phyloP scores from a whole-genome alignment of 2,888 invertebrate genomes.

The Dendrolimus houi region DNA sequence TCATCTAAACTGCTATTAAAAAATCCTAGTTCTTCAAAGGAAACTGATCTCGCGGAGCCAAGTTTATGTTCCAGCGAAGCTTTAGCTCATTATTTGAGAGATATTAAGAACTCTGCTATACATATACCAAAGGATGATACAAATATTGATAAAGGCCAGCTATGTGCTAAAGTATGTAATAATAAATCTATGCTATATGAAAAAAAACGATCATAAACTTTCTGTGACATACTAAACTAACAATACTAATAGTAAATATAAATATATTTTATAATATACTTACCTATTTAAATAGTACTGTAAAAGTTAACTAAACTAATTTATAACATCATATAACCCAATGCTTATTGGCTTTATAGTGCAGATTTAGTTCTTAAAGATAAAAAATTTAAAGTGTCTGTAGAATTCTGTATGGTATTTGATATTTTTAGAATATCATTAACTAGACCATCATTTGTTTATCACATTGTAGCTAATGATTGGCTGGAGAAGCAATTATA shows the following conservation, averaged over 20 bases:
- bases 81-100: conserved; percentile 49
- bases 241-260: no score
- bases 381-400: no score
- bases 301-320: neutral
- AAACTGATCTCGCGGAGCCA: conserved; percentile 40
- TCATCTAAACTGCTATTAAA: conserved; percentile 16
- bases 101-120: conserved; percentile 33
- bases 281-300: neutral
- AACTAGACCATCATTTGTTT: no score
- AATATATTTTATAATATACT: neutral
- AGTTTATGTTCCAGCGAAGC: conserved; percentile 54
- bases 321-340: neutral
- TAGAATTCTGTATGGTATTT: no score
- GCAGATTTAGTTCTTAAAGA: no score
- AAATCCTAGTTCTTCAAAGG: conserved; percentile 22
- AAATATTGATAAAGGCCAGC: conserved; percentile 32
- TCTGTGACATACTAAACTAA: no score
- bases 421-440: no score
- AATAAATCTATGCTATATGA: neutral
- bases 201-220: no score
- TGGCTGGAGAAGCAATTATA: no score
- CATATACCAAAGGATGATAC: conserved; percentile 29
- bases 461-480: no score
- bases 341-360: neutral
- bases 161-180: conserved; percentile 39